Evolutionary conservation across 1,140 invertebrate species (phyloP), one percentile per base, ranked within the genome.

Genomic region (Phenacoccus solenopsis): DNA sequence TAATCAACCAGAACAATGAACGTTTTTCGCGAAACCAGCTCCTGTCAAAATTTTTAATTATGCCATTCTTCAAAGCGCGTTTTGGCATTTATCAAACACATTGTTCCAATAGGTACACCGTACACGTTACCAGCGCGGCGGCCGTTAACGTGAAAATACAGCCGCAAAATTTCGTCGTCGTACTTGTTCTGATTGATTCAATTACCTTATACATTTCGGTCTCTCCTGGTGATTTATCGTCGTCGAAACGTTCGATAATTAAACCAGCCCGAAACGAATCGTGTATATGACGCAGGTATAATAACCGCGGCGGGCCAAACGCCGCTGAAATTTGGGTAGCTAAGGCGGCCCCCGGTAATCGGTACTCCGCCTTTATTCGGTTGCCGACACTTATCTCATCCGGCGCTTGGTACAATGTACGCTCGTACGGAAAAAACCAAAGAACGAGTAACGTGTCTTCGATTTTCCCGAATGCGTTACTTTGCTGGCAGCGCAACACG

Each of bases 1-100:
- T 9, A 24, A 64, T 64, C 59, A 64, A 64, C 25, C 59, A 64
- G 25, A 64, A 64, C 59, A 64, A 64, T 64, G 21, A 64, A 64
- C 59, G 59, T 10, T 24, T 20, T 25, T 20, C 59, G 22, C 21
- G n/a, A 27, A 64, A 64, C 21, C 59, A 64, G 59, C 59, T 64
- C 59, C 25, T 25, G 59, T 64, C 59, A 27, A 64, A 64, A 64
- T 25, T 64, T 64, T 64, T 64, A 64, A 64, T 64, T 64, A 64
- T 20, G 3, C 25, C 20, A 64, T 64, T 27, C 22, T 64, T 64
- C 59, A 64, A 64, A 27, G 9, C 25, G 4, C 21, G 20, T 64
- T 64, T 64, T 20, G 21, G 59, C 59, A 64, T 64, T 64, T 27
- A 64, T 64, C 59, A 64, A 24, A 64, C 16, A n/a, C n/a, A 64